Evolutionary conservation across 2,797 vertebrate species (phyloP), one percentile per base, ranked within the genome.

Genomic region (Myripristis murdjan): DNA sequence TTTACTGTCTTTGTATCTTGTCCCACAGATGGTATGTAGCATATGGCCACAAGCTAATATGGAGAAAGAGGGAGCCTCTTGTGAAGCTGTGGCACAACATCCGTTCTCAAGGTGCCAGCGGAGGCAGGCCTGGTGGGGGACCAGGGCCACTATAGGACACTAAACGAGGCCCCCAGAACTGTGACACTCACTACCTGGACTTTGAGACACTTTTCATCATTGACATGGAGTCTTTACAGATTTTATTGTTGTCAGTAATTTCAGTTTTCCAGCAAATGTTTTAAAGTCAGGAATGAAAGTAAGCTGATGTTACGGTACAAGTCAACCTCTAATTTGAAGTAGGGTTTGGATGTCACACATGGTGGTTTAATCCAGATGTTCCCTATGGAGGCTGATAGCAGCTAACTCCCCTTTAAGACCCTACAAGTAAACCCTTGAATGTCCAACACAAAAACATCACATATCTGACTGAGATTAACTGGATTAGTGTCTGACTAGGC

Each of bases 71-170:
- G 86, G 96, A 97, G 64, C 95, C 95, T 1, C 84, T 97, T 22
- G 95, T 98, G 82, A 97, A 97, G 90, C 84, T 96, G 15, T 98
- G 97, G 97, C 97, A 97, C 57, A 90, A 95, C 86, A 80, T 97
- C 62, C 95, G 96, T 66, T 96, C 93, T 74, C 87, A 90, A 51
- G 90, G 78, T 22, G 65, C 87, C 5, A 90, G 90, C 22, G 85
- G 88, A 63, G 73, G 85, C 56, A 70, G 69, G 11, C 70, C 90
- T 47, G 81, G 76, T 43, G 73, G 85, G 0, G 75, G 86, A 2
- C 68, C 85, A 5, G 64, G 74, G 0, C 52, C 82, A 37, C 57
- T 64, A 6, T 87, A 73, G 69, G 15, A 57, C 44, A 26, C 18
- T 6, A 8, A 49, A 8, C 15, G 22, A 41, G 16, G 16, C 61